Conservation (phyloP, 2,113 vertebrate genomes). For the Fulica atra region DNA sequence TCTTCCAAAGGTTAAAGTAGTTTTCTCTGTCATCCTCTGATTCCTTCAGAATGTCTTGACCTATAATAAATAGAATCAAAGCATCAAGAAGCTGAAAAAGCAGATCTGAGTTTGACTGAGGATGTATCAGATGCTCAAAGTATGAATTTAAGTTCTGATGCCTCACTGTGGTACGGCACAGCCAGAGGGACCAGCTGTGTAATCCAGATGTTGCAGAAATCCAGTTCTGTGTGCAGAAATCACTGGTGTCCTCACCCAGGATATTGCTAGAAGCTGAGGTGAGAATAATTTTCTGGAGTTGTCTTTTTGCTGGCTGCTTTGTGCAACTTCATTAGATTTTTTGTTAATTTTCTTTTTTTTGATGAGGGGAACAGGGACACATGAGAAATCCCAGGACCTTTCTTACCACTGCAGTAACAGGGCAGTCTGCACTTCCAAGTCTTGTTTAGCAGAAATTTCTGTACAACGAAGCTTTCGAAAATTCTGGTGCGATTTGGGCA, state of each 20-base stretch:
- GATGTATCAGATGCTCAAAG: neutral
- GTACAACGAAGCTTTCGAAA: conserved; percentile 29
- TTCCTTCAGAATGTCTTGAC: neutral
- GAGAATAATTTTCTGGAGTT: neutral
- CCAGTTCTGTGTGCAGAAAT: neutral
- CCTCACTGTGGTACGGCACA: neutral
- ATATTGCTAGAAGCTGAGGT: neutral
- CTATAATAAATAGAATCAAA: neutral
- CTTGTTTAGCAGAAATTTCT: neutral
- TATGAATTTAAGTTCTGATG: neutral
- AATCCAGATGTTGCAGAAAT: neutral
- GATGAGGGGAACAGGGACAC: no score
- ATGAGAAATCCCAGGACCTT: neutral
- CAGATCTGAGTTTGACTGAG: neutral
- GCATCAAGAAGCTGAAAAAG: neutral
- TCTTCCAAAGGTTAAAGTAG: neutral
- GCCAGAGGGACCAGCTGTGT: neutral
- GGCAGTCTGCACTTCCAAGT: neutral
- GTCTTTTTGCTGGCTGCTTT: neutral
- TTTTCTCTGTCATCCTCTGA: neutral
- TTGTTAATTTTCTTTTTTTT: neutral
- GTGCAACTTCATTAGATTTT: neutral
- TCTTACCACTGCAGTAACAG: neutral
- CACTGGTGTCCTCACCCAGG: neutral
- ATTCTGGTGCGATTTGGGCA: neutral